These are phyloP conservation scores for Corticium candelabrum DNA, from an alignment of 37 sponge, comb jelly and placozoan species.

Conservation along the genomic window DNA sequence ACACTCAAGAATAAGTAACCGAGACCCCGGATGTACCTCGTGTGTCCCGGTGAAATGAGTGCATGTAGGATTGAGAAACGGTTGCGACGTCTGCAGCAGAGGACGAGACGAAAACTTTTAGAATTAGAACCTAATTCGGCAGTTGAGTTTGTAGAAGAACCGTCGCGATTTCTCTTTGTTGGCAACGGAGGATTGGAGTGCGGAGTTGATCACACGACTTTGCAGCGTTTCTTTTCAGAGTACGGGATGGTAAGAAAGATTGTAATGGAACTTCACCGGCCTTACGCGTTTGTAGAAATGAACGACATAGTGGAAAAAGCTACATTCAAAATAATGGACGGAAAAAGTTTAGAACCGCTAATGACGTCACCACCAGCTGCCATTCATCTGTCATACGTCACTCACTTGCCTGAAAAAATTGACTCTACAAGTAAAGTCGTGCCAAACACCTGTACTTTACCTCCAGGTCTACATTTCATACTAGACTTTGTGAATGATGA, in stretches of 20 bases:
- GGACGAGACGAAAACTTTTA: constrained; percentile 20
- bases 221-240: constrained; percentile 12
- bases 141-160: constrained; percentile 15
- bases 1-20: no score
- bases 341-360: no score
- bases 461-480: constrained; percentile 43
- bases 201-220: constrained; percentile 24
- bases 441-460: neutral
- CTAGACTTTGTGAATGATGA: constrained; percentile 29
- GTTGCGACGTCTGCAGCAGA: neutral
- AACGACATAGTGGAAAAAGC: neutral
- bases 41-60: no score
- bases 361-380: neutral
- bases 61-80: neutral
- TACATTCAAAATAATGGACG: neutral
- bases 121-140: constrained; percentile 16
- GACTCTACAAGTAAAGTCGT: neutral
- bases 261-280: constrained; percentile 19
- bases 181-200: constrained; percentile 53
- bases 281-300: constrained; percentile 36
- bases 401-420: neutral
- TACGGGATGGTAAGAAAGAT: neutral
- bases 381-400: constrained; percentile 8
- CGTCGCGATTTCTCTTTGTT: constrained; percentile 30
- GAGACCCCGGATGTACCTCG: no score